These are phyloP conservation scores for Globodera ellingtonae DNA, from an alignment of 1,140 invertebrate genomes.

Conservation along the genomic window DNA sequence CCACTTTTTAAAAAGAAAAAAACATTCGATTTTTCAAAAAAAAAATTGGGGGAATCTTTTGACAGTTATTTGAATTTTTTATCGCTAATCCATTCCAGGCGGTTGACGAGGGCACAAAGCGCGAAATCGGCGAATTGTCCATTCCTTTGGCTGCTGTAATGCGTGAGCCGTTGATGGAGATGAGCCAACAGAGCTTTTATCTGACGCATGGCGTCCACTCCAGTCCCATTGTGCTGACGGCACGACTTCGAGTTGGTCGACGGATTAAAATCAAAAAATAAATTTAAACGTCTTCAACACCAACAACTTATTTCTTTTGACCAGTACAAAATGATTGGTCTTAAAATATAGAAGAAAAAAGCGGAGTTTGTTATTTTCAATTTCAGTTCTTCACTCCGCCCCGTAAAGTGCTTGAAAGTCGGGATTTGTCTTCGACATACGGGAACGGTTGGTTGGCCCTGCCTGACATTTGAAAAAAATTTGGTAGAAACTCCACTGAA, in stretches of 20 bases:
- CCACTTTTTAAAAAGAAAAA: background rate
- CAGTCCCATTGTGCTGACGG: conserved; percentile 59
- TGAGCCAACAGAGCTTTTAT: conserved; percentile 58
- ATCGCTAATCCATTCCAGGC: conserved; percentile 38
- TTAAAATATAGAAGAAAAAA: no score
- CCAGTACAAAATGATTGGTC: no score
- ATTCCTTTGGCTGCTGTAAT: conserved; percentile 52
- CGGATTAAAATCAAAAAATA: background rate
- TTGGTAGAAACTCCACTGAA: no score
- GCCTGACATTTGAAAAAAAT: no score
- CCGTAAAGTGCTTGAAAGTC: conserved; percentile 23
- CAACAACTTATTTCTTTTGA: no score
- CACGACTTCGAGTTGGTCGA: conserved; percentile 41
- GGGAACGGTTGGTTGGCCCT: conserved; percentile 6
- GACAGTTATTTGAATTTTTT: no score
- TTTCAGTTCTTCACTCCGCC: conserved; percentile 26
- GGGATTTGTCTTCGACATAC: conserved; percentile 20
- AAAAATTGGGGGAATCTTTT: conserved; percentile 9
- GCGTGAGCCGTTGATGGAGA: conserved; percentile 58
- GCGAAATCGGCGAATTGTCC: conserved; percentile 50
- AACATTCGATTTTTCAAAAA: conserved; percentile 3
- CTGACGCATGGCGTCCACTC: conserved; percentile 58
- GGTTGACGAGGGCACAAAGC: conserved; percentile 57
- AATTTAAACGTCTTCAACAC: no score
- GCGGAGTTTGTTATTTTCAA: background rate